Conservation (phyloP, 2,797 vertebrate species). For the Enteromius viviparus region DNA sequence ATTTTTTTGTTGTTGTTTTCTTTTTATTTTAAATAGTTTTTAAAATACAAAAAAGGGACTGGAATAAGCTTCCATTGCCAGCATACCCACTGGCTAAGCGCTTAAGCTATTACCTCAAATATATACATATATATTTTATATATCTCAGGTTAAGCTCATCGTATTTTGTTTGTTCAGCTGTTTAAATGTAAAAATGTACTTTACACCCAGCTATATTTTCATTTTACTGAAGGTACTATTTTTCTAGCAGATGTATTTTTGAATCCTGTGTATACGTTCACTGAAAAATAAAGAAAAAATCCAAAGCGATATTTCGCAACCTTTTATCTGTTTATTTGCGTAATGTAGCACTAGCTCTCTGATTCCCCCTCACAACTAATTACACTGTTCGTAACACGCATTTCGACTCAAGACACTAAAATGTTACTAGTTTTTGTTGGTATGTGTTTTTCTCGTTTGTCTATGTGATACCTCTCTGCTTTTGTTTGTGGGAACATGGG, state of each 20-base stretch:
- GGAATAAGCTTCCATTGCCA: neutral
- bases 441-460: constrained; percentile 66
- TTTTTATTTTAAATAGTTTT: constrained; percentile 56
- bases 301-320: constrained; percentile 68
- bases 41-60: constrained; percentile 54
- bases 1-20: constrained; percentile 50
- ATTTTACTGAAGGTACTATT: constrained; percentile 80
- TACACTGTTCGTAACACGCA: constrained; percentile 79
- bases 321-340: constrained; percentile 76
- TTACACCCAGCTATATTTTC: constrained; percentile 66
- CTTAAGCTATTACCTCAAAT: constrained; percentile 7
- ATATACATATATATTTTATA: neutral
- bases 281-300: constrained; percentile 77
- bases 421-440: constrained; percentile 71
- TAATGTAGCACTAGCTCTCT: constrained; percentile 68
- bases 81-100: neutral
- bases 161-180: constrained; percentile 5
- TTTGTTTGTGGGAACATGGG: constrained; percentile 69
- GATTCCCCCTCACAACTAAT: constrained; percentile 76
- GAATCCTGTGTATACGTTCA: constrained; percentile 77
- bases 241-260: constrained; percentile 83
- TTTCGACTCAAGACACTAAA: constrained; percentile 79
- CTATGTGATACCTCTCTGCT: constrained; percentile 72
- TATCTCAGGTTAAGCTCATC: constrained; percentile 22
- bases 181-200: constrained; percentile 19